Base-by-base conservation (phyloP, 64 coral and sea anemone species). In the Actinia tenebrosa region DNA sequence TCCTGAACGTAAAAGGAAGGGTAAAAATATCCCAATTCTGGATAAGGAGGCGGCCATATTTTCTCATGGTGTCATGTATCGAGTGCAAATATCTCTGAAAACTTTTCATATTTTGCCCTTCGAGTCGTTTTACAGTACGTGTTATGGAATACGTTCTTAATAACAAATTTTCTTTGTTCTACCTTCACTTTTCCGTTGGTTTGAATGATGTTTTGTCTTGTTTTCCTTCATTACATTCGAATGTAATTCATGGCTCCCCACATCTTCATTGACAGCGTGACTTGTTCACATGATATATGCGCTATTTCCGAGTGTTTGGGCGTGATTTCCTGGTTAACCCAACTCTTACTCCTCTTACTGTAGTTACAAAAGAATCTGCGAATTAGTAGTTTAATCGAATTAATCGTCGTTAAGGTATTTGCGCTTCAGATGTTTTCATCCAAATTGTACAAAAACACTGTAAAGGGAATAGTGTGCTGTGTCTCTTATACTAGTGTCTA, bases 321-420 rank as follows among this genome's bases (percentile, higher is more conserved):
- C 77, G 77, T 79, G 77, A 79, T 47, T 79, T 79, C 77, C 77
- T 79, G 30, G 10, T 79, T 79, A 17, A 45, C 43, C 77, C 19
- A 1, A 69, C 18, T 69, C 64, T 69, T 69, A 10, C 64, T 23
- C n/a, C 18, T 69, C 64, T 69, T 69, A 10, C 64, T 23, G 4
- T 69, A 69, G 64, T 69, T 69, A 69, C 64, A 23, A 69, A 69
- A 69, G n/a, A 69, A 26, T 22, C 5, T 69, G 4, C 4, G 22
- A 5, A 4, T 26, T 10, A 69, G n/a, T n/a, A 20, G n/a, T 25
- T 69, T 69, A 69, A 69, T 23, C 60, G 5, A 69, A 69, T 69
- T 69, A 26, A 69, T 23, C 64, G 64, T 8, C n/a, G 64, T 18
- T 26, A 69, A 69, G 22, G 22, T 23, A 69, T 69, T 69, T 19